These are phyloP conservation scores for Malaclemys terrapin DNA, from an alignment of 2,113 vertebrate species.

Conservation along the genomic window DNA sequence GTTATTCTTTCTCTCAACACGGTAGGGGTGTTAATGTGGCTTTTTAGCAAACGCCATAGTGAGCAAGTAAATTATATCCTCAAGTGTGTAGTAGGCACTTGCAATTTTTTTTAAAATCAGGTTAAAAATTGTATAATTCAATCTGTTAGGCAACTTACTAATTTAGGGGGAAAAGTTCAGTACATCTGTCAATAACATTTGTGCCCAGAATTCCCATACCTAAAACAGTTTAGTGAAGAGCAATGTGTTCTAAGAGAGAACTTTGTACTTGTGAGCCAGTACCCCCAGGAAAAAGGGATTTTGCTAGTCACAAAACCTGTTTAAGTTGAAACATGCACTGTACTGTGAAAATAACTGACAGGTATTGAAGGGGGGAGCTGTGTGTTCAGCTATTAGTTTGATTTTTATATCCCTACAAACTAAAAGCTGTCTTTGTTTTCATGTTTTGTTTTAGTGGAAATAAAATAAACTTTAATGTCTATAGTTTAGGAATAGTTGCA, in stretches of 20 bases:
- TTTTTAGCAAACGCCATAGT: background rate
- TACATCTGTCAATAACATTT: background rate
- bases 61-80: background rate
- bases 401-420: background rate
- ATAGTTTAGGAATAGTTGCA: background rate
- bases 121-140: background rate
- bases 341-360: background rate
- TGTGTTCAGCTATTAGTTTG: background rate
- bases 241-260: background rate
- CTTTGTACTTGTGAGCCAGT: background rate
- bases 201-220: background rate
- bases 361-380: background rate
- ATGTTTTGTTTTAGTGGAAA: background rate
- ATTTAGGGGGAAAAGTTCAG: background rate
- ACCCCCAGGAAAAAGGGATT: background rate
- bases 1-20: background rate
- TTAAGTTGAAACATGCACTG: background rate
- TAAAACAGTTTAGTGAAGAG: background rate
- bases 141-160: background rate
- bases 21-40: background rate
- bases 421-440: background rate
- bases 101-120: background rate
- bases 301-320: background rate
- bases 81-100: background rate
- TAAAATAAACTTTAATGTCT: background rate